Percentiles rank a stretch among this genome's conserved stretches.
phyloP scores from a whole-genome alignment of 2,888 invertebrate species.

The Taenaris catops region DNA sequence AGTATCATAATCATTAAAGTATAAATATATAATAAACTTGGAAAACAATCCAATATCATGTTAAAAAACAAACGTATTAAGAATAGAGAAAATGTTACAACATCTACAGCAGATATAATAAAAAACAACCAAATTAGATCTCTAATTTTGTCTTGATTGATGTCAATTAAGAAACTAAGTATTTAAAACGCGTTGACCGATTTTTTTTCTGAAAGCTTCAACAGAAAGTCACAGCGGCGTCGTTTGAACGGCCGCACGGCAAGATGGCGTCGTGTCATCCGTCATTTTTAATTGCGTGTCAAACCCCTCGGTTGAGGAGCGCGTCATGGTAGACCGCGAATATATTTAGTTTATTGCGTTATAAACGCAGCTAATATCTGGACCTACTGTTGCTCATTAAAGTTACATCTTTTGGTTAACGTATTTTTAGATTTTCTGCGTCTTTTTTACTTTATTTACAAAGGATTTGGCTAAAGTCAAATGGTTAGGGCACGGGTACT shows the following conservation, averaged over 20 bases:
- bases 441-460: too few relatives aligned
- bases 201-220: slow-evolving; percentile 39
- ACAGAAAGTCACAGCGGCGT: slow-evolving; percentile 37
- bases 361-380: slow-evolving; percentile 42
- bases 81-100: too few relatives aligned
- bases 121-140: slow-evolving; percentile 8
- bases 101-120: not conserved
- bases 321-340: slow-evolving; percentile 56
- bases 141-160: slow-evolving; percentile 37
- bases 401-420: not conserved
- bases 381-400: not conserved
- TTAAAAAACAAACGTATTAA: too few relatives aligned
- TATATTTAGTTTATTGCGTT: slow-evolving; percentile 75
- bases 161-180: slow-evolving; percentile 38
- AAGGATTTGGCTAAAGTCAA: too few relatives aligned
- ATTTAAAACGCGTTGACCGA: slow-evolving; percentile 54
- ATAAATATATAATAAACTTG: too few relatives aligned
- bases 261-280: slow-evolving; percentile 68
- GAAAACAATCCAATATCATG: too few relatives aligned
- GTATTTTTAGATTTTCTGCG: too few relatives aligned
- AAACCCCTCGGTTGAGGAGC: slow-evolving; percentile 39
- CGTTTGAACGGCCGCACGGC: slow-evolving; percentile 45
- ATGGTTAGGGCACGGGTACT: too few relatives aligned
- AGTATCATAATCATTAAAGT: too few relatives aligned
- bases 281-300: slow-evolving; percentile 78